phyloP scores from a whole-genome alignment of 2,113 vertebrate species.

The Semnornis frantzii region DNA sequence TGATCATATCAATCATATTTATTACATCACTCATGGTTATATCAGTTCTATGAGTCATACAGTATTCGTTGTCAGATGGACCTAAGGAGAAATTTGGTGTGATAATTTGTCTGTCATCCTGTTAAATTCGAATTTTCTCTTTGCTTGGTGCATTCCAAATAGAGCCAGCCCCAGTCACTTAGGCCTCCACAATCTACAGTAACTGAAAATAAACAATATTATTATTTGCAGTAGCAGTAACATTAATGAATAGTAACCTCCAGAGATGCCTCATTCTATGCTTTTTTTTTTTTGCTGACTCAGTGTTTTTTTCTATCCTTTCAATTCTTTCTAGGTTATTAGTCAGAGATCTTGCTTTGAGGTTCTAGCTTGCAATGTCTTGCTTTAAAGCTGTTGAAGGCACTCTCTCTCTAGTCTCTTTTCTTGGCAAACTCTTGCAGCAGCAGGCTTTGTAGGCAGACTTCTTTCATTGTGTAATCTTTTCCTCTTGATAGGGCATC shows the following conservation, averaged over 20 bases:
- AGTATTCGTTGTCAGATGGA: background rate
- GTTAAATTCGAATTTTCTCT: background rate
- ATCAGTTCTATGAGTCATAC: background rate
- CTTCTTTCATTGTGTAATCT: slow-evolving; percentile 65
- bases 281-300: background rate
- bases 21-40: background rate
- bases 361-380: slow-evolving; percentile 7
- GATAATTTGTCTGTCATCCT: background rate
- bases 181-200: background rate
- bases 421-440: slow-evolving; percentile 63
- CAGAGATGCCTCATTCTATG: background rate
- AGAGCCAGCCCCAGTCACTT: background rate
- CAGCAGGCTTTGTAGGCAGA: slow-evolving; percentile 71
- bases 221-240: background rate
- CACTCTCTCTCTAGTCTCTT: background rate
- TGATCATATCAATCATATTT: background rate
- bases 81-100: background rate
- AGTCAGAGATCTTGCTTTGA: slow-evolving; percentile 12
- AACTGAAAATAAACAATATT: background rate
- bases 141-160: background rate
- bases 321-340: background rate
- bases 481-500: slow-evolving; percentile 68
- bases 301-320: background rate
- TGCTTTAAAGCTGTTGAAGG: slow-evolving; percentile 32
- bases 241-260: background rate